A percentile compares a stretch with the other conserved stretches of the same genome.
These are phyloP conservation scores for Gadopsis marmoratus DNA, from an alignment of 2,797 vertebrate genomes.

Conservation along the genomic window DNA sequence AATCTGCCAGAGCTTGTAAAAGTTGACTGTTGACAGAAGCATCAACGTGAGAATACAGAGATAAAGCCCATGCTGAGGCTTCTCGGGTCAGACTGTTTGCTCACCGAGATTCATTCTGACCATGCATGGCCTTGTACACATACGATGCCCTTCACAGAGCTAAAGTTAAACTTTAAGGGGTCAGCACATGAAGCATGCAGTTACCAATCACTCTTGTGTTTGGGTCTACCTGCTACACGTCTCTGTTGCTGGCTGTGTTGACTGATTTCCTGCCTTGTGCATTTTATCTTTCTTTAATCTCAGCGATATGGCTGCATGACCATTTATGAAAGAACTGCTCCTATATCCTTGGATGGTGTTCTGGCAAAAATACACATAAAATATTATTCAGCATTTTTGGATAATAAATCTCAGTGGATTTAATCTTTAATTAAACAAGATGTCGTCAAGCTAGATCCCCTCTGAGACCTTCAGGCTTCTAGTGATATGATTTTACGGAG, in stretches of 20 bases:
- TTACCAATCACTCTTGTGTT: slow-evolving; percentile 19
- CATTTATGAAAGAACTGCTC: slow-evolving; percentile 5
- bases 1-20: slow-evolving; percentile 69
- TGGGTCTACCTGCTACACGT: slow-evolving; percentile 10
- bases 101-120: slow-evolving; percentile 66
- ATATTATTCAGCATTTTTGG: background rate
- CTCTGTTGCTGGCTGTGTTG: slow-evolving; percentile 1
- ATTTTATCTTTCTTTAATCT: slow-evolving; percentile 7
- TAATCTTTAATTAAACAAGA: slow-evolving; percentile 36
- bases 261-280: slow-evolving; percentile 13
- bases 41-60: slow-evolving; percentile 68
- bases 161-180: slow-evolving; percentile 46
- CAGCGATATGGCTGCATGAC: background rate
- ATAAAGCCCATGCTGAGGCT: slow-evolving; percentile 63
- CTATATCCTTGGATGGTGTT: slow-evolving; percentile 5
- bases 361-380: slow-evolving; percentile 5
- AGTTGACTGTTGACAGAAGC: slow-evolving; percentile 71
- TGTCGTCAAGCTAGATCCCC: slow-evolving; percentile 8
- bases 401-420: slow-evolving; percentile 22
- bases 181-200: slow-evolving; percentile 23
- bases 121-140: slow-evolving; percentile 57
- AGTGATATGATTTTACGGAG: slow-evolving; percentile 29
- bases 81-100: slow-evolving; percentile 69
- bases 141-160: slow-evolving; percentile 52
- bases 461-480: slow-evolving; percentile 17